Conservation (phyloP, 1,140 invertebrate genomes). For the Batillaria attramentaria region DNA sequence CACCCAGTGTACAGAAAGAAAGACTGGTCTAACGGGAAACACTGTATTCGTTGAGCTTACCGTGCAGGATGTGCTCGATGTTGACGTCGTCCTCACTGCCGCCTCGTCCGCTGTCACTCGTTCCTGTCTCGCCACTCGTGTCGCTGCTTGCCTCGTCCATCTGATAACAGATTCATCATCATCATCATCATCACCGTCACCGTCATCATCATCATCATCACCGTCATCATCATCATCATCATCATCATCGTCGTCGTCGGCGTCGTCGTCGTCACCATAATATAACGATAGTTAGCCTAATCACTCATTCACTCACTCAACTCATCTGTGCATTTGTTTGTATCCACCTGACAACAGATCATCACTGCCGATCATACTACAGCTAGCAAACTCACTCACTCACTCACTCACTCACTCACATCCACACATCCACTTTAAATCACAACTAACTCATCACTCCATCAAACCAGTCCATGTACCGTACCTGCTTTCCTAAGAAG, state of each 20-base stretch:
- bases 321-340: too few relatives aligned
- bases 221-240: background rate
- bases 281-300: background rate
- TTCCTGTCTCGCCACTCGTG: slow-evolving; percentile 47
- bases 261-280: background rate
- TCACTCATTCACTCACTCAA: too few relatives aligned
- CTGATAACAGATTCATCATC: slow-evolving; percentile 23
- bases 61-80: slow-evolving; percentile 33
- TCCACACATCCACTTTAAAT: too few relatives aligned
- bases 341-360: too few relatives aligned
- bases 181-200: background rate
- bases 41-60: slow-evolving; percentile 9
- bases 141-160: slow-evolving; percentile 49
- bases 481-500: slow-evolving; percentile 22
- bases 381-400: too few relatives aligned
- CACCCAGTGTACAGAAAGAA: background rate
- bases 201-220: background rate
- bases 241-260: background rate
- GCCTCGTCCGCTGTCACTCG: slow-evolving; percentile 53
- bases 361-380: too few relatives aligned
- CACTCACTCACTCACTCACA: too few relatives aligned
- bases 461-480: background rate
- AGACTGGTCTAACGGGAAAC: background rate
- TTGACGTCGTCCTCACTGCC: slow-evolving; percentile 54
- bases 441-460: too few relatives aligned